Conservation (phyloP, 2,113 vertebrate species). For the Malurus alboscapulatus region DNA sequence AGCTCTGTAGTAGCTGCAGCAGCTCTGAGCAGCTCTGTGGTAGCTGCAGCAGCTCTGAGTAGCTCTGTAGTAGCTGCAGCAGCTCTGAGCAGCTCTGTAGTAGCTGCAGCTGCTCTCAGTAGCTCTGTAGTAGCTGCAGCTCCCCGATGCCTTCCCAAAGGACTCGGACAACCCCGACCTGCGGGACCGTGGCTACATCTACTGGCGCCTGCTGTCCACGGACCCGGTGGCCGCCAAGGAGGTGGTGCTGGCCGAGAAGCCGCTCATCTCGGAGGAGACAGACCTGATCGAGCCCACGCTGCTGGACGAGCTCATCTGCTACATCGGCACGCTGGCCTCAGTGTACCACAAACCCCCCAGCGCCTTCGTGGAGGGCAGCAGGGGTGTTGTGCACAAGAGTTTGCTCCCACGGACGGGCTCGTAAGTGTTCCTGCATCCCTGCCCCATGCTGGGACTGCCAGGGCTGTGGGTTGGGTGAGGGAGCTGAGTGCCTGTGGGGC, state of each 20-base stretch:
- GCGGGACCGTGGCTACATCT: conserved; percentile 96
- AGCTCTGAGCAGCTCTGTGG: too few species aligned
- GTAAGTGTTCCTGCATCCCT: conserved; percentile 75
- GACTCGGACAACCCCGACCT: conserved; percentile 97
- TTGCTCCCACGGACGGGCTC: conserved; percentile 86
- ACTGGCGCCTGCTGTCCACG: conserved; percentile 98
- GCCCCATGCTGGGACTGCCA: accelerated
- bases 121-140: not conserved
- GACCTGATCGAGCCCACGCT: conserved; percentile 96
- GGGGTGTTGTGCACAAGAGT: conserved; percentile 90
- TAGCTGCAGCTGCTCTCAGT: not conserved
- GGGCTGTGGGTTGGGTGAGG: not conserved
- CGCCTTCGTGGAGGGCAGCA: conserved; percentile 96
- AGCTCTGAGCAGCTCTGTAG: not conserved
- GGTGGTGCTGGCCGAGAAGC: conserved; percentile 96
- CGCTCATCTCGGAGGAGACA: conserved; percentile 95
- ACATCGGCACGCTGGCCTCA: conserved; percentile 93
- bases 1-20: not conserved
- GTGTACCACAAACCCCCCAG: conserved; percentile 98
- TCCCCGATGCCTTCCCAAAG: conserved; percentile 29
- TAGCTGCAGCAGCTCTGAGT: not conserved
- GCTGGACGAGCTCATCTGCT: conserved; percentile 96
- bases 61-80: not conserved
- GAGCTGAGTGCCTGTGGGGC: accelerated
- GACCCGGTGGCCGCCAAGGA: conserved; percentile 97